phyloP scores from a whole-genome alignment of 2,113 vertebrate species.

The Physeter macrocephalus region DNA sequence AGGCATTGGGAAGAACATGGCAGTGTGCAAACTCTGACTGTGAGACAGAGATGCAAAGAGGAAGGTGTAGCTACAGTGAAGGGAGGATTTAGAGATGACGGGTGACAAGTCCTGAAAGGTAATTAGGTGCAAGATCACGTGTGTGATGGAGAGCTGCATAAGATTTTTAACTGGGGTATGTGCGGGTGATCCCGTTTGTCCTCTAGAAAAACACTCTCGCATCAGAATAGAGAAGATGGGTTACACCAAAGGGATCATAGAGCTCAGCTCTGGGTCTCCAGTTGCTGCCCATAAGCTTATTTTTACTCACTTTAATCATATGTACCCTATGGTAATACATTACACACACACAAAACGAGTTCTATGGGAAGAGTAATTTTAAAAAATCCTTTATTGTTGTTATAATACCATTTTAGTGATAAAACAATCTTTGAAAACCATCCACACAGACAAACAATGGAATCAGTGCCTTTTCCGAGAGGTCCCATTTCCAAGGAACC shows the following conservation, averaged over 20 bases:
- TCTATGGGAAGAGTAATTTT: neutral
- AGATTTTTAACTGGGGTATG: neutral
- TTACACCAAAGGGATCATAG: neutral
- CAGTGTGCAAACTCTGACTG: neutral
- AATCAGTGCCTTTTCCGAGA: neutral
- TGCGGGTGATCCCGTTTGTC: neutral
- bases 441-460: neutral
- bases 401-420: neutral
- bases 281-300: neutral
- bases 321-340: neutral
- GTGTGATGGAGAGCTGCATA: neutral
- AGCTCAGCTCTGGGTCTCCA: neutral
- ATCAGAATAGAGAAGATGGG: neutral
- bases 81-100: neutral
- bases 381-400: neutral
- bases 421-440: neutral
- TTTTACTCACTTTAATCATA: neutral
- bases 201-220: neutral
- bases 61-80: neutral
- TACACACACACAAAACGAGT: neutral
- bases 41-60: neutral
- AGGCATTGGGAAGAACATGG: accelerated
- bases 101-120: neutral
- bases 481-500: neutral
- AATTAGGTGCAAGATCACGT: neutral